Evolutionary conservation across 2,797 vertebrate genomes (phyloP).

Genomic region (Sebastes jordani): DNA sequence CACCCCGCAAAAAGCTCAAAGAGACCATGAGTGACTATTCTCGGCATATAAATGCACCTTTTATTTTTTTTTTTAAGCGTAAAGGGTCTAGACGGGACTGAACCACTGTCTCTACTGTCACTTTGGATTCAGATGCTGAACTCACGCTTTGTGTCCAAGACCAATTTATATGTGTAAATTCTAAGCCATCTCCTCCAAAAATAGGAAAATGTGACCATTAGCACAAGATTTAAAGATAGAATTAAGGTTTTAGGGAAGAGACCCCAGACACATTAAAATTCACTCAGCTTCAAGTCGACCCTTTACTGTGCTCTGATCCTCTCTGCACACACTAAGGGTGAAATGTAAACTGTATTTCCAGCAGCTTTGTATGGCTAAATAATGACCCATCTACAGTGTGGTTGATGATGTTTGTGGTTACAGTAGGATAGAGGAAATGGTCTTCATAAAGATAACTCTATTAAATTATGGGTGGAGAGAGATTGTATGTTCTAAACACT

Average conservation of each 20-base stretch:
- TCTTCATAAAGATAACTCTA: too few species aligned
- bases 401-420: background rate
- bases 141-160: background rate
- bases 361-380: background rate
- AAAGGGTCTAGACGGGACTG: constrained; percentile 33
- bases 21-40: constrained; percentile 13
- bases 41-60: background rate
- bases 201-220: background rate
- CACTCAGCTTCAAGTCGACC: background rate
- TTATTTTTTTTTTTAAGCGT: background rate
- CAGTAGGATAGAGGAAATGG: too few species aligned
- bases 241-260: background rate
- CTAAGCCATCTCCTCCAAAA: background rate
- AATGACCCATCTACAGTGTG: background rate
- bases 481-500: background rate
- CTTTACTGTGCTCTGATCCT: background rate
- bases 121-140: constrained; percentile 3
- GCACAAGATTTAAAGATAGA: background rate
- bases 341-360: background rate
- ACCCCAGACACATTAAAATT: background rate
- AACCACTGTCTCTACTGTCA: constrained; percentile 28
- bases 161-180: constrained; percentile 13
- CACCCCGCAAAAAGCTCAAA: constrained; percentile 5
- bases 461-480: too few species aligned
- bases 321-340: too few species aligned